These are phyloP conservation scores for Ectemnius continuus DNA, from an alignment of 2,888 invertebrate species.

Conservation along the genomic window DNA sequence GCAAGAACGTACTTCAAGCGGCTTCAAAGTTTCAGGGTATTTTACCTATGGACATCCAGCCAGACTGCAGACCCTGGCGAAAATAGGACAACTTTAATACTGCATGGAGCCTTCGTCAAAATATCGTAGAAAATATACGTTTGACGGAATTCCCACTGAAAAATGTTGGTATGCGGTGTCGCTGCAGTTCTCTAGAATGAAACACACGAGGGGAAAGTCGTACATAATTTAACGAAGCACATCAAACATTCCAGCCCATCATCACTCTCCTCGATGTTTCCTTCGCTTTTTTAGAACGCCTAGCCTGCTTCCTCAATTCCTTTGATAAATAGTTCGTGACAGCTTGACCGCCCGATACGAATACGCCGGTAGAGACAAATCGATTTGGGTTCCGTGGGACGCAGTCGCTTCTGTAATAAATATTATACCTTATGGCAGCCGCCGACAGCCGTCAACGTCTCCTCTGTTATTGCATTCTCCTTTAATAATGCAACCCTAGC, in stretches of 20 bases:
- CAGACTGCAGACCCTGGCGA: too few species aligned
- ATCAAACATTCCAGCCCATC: slow-evolving; percentile 48
- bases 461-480: slow-evolving; percentile 33
- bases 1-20: too few species aligned
- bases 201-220: too few species aligned
- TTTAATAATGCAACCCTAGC: slow-evolving; percentile 14
- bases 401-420: slow-evolving; percentile 62
- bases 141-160: too few species aligned
- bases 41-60: too few species aligned
- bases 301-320: slow-evolving; percentile 29
- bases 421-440: slow-evolving; percentile 53
- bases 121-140: too few species aligned
- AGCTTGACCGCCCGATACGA: slow-evolving; percentile 51
- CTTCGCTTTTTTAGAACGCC: slow-evolving; percentile 20
- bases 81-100: too few species aligned
- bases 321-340: slow-evolving; percentile 63
- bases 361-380: slow-evolving; percentile 64
- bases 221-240: slow-evolving; percentile 38
- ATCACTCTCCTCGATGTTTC: slow-evolving; percentile 42
- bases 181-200: too few species aligned
- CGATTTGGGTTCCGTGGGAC: slow-evolving; percentile 61
- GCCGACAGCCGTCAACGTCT: slow-evolving; percentile 33
- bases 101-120: too few species aligned
- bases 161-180: too few species aligned
- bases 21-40: too few species aligned